Evolutionary conservation across 1,140 invertebrate species (phyloP).

Genomic region (Zaprionus inermis): DNA sequence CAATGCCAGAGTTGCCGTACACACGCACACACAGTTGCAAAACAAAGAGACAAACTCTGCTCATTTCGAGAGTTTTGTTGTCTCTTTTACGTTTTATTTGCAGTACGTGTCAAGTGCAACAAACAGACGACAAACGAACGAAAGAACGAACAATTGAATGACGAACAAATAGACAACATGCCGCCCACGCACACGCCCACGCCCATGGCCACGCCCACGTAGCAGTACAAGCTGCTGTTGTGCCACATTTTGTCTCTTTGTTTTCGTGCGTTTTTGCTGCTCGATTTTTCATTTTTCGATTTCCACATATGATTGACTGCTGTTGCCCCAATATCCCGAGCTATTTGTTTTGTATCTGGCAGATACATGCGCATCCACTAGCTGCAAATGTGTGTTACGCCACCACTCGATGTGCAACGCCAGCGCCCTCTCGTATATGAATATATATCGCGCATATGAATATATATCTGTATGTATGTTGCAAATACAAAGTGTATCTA

Average conservation of each 20-base stretch:
- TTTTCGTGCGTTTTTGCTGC: constrained; percentile 16
- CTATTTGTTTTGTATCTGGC: constrained; percentile 66
- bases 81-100: constrained; percentile 57
- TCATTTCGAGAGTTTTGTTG: constrained; percentile 34
- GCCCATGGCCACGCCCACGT: constrained; percentile 10
- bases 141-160: constrained; percentile 19
- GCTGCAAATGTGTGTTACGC: constrained; percentile 63
- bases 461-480: not conserved
- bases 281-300: constrained; percentile 20
- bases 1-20: constrained; percentile 13
- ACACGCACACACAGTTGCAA: constrained; percentile 1
- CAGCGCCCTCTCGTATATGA: constrained; percentile 39
- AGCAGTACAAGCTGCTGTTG: constrained; percentile 18
- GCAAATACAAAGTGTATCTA: not conserved
- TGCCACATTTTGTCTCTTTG: constrained; percentile 28
- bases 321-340: constrained; percentile 33
- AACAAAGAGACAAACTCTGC: constrained; percentile 39
- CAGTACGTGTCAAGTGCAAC: constrained; percentile 65
- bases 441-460: not conserved
- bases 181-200: constrained; percentile 14
- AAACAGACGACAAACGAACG: constrained; percentile 45
- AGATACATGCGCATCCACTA: constrained; percentile 56
- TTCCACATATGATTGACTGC: constrained; percentile 56
- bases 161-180: constrained; percentile 23
- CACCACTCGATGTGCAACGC: constrained; percentile 52